These are phyloP conservation scores for Ispidina lecontei DNA, from an alignment of 2,797 vertebrate genomes.

Conservation along the genomic window DNA sequence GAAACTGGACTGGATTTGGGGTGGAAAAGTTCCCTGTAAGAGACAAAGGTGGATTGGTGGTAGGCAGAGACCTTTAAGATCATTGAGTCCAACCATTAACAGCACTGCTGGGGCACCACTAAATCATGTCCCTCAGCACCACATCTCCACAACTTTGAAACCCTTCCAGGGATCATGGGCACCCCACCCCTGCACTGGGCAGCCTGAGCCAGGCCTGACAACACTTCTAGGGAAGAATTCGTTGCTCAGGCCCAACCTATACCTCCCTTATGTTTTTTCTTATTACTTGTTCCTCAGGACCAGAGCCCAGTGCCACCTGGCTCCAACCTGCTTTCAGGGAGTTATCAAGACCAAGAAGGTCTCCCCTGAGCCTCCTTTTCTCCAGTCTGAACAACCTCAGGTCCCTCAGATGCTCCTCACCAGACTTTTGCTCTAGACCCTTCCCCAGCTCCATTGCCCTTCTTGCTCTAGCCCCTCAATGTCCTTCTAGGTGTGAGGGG, in stretches of 20 bases:
- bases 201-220: neutral
- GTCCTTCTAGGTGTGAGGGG: neutral
- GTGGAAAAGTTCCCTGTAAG: neutral
- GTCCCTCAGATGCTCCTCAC: neutral
- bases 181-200: neutral
- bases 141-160: neutral
- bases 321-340: neutral
- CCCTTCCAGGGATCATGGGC: neutral
- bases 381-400: neutral
- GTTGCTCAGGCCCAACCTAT: neutral
- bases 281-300: neutral
- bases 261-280: neutral
- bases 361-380: neutral
- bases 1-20: neutral
- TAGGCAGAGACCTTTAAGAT: neutral
- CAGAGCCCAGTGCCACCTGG: neutral
- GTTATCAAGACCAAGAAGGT: neutral
- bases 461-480: neutral
- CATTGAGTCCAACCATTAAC: neutral
- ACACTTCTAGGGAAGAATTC: neutral
- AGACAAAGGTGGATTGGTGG: rapidly evolving
- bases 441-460: neutral
- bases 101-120: neutral
- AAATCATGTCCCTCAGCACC: neutral
- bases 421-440: neutral